phyloP scores from a whole-genome alignment of 2,888 invertebrate genomes.

The Polydrusus cervinus region DNA sequence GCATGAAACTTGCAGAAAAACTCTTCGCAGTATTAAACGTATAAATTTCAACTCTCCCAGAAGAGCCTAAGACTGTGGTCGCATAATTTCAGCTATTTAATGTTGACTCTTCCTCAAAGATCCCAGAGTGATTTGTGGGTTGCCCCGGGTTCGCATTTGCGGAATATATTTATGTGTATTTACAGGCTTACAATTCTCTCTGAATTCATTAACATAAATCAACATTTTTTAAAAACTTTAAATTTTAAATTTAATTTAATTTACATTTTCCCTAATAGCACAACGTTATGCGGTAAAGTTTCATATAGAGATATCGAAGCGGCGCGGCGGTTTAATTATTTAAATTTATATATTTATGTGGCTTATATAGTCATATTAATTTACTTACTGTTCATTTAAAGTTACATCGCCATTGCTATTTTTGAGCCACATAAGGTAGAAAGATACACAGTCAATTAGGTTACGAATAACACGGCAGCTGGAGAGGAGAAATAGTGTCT shows the following conservation, averaged over 20 bases:
- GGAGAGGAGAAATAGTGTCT: no score
- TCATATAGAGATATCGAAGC: conserved; percentile 34
- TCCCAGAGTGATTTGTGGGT: conserved; percentile 86
- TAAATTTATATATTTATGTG: conserved; percentile 19
- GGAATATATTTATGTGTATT: conserved; percentile 40
- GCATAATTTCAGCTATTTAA: conserved; percentile 59
- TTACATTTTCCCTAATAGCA: conserved; percentile 39
- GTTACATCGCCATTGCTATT: no score
- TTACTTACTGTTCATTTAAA: no score
- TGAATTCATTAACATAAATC: conserved; percentile 47
- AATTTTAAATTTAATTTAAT: conserved; percentile 44
- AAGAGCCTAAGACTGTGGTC: conserved; percentile 30
- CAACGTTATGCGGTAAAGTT: conserved; percentile 27
- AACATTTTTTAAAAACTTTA: conserved; percentile 42
- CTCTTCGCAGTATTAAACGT: conserved; percentile 8
- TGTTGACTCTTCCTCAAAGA: conserved; percentile 81
- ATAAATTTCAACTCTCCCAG: conserved; percentile 27
- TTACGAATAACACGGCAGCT: no score
- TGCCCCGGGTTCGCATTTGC: conserved; percentile 20
- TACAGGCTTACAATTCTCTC: conserved; percentile 26
- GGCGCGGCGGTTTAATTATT: conserved; percentile 35
- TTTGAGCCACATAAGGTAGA: no score
- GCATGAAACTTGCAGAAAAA: conserved; percentile 6
- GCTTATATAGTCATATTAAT: not conserved
- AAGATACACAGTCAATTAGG: no score